A percentile compares a stretch with the other conserved stretches of the same genome.
Conservation (phyloP, 2,113 vertebrate species). For the Pogonocichla stellata region DNA sequence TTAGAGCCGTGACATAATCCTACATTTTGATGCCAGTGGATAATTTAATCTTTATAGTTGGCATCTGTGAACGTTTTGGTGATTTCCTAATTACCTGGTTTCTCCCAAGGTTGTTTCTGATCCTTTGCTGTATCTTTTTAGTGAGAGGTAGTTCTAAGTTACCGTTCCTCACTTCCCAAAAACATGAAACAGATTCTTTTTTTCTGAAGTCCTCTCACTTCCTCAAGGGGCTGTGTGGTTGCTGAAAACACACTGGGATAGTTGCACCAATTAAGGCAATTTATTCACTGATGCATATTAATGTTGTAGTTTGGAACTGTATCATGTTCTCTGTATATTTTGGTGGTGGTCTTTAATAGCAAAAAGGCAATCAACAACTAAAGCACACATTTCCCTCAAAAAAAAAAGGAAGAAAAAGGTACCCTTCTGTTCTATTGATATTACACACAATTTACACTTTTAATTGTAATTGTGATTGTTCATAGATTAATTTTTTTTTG, state of each 20-base stretch:
- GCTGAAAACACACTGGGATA: not conserved
- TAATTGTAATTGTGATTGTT: not conserved
- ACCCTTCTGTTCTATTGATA: not conserved
- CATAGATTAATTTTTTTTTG: conserved; percentile 29
- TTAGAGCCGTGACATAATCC: not conserved
- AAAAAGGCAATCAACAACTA: not conserved
- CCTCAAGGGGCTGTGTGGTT: not conserved
- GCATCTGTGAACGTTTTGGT: not conserved
- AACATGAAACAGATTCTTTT: not conserved
- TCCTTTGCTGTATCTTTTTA: not conserved
- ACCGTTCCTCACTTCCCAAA: not conserved
- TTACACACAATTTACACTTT: not conserved
- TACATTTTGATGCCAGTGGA: not conserved
- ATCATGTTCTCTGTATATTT: not conserved
- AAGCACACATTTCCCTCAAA: not conserved
- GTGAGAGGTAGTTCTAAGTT: not conserved
- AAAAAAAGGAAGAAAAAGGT: no score
- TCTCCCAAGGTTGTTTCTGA: not conserved
- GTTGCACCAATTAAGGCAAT: not conserved
- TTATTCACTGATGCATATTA: not conserved
- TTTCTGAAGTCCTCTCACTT: not conserved
- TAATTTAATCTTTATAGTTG: not conserved
- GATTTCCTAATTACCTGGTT: not conserved
- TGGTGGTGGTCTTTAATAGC: not conserved
- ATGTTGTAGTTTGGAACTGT: not conserved